Conservation (phyloP, 2,113 vertebrate species). For the Hippolais icterina region DNA sequence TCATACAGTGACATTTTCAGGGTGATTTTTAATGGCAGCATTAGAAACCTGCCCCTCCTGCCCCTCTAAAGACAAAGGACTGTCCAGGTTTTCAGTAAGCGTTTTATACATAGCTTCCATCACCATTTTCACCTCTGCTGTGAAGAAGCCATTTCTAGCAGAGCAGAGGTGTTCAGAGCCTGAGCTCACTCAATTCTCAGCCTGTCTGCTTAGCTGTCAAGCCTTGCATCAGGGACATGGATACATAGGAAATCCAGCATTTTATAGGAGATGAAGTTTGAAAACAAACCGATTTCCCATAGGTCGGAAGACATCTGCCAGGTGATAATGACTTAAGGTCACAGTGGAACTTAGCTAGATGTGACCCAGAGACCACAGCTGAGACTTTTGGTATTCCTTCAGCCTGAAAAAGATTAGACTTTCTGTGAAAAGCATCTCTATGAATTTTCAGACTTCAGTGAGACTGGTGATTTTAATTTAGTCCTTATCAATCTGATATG, state of each 20-base stretch:
- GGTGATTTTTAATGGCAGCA: background rate
- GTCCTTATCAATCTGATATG: background rate
- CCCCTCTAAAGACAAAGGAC: background rate
- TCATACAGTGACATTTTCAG: background rate
- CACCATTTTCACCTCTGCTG: background rate
- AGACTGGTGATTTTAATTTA: background rate
- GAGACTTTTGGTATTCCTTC: background rate
- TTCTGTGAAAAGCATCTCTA: background rate
- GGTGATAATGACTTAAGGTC: background rate
- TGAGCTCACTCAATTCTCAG: background rate
- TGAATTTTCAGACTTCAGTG: background rate
- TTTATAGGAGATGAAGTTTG: background rate
- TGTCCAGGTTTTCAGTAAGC: background rate
- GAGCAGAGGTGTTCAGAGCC: background rate
- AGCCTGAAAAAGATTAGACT: background rate
- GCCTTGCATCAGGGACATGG: background rate
- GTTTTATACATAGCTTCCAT: background rate
- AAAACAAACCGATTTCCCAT: background rate
- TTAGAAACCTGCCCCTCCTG: background rate
- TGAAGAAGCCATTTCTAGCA: background rate
- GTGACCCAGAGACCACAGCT: background rate
- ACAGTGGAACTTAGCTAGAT: background rate
- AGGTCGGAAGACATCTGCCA: background rate
- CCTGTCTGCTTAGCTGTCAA: background rate
- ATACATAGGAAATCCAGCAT: background rate